Base-by-base conservation (phyloP, 1,140 invertebrate genomes). In the Drosophila mojavensis region DNA sequence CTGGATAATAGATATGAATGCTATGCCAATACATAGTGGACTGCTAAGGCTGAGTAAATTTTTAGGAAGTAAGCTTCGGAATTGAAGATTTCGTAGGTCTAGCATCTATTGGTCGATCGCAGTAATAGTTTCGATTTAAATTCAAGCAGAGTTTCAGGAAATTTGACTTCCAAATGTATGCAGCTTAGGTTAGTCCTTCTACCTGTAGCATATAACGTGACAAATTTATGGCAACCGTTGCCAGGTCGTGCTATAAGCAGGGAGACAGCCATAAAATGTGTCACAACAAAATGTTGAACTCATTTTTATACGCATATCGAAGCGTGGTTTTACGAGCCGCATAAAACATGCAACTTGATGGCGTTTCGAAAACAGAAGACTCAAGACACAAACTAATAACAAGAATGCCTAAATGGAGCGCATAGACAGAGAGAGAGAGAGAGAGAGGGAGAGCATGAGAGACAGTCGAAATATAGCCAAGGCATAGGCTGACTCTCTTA, bases 251-350 rank as follows among this genome's bases (percentile, higher is more conserved):
- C 59, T 50, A 68, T 62, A 62, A 58, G 26, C 30, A 54, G 7
- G 41, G 28, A 30, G 53, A 62, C 48, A 50, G 48, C 43, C 78
- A 72, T 88, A 78, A 89, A 39, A 88, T 89, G 60, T 89, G 84
- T 88, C 84, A 88, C 84, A 88, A 89, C 84, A 88, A 88, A 88
- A 78, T 75, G 80, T 64, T 89, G 83, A 71, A 88, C 83, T 83
- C 83, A 89, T 88, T 88, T 84, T 70, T 86, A 65, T 77, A 89
- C 66, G 51, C 55, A 65, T 88, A 70, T 65, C 78, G 62, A 50
- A 73, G 54, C 73, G 39, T 20, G 45, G 48, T 62, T 60, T 76
- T 72, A 79, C 69, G 69, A 68, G 67, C 47, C 84, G 79, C 36
- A 83, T 88, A 89, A 86, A 79, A 70, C 74, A 71, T 72, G 80